These are phyloP conservation scores for Hydrochoerus hydrochaeris DNA, from an alignment of 2,113 vertebrate species.

Conservation along the genomic window DNA sequence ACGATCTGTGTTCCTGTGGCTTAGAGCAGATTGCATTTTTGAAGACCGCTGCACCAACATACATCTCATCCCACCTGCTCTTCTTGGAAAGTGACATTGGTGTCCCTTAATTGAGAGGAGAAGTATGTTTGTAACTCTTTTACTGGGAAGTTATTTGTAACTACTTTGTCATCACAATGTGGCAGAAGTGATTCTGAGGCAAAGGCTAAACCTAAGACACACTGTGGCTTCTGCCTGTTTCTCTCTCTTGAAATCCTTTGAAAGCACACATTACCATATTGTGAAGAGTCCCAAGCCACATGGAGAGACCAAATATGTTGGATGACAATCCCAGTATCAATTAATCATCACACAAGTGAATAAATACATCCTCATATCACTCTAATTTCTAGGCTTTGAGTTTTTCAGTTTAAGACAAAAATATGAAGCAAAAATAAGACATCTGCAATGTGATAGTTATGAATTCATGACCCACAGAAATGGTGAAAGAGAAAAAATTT, in stretches of 20 bases:
- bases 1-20: background rate
- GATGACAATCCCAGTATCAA: background rate
- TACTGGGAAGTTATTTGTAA: background rate
- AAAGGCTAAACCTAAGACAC: background rate
- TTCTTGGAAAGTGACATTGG: background rate
- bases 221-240: background rate
- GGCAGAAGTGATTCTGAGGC: background rate
- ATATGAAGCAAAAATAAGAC: background rate
- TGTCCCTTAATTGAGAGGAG: background rate
- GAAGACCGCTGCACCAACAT: background rate
- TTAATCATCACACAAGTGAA: background rate
- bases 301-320: background rate
- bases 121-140: background rate
- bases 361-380: background rate
- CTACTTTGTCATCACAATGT: background rate
- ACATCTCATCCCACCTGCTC: background rate
- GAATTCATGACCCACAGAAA: background rate
- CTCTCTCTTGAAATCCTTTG: background rate
- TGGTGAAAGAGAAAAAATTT: background rate
- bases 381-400: background rate
- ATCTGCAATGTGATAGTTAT: background rate
- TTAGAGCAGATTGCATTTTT: background rate
- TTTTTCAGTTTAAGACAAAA: background rate
- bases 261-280: background rate
- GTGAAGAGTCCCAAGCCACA: background rate